Base-by-base conservation (phyloP, 2,797 vertebrate genomes). In the Melanotaenia maccullochi region DNA sequence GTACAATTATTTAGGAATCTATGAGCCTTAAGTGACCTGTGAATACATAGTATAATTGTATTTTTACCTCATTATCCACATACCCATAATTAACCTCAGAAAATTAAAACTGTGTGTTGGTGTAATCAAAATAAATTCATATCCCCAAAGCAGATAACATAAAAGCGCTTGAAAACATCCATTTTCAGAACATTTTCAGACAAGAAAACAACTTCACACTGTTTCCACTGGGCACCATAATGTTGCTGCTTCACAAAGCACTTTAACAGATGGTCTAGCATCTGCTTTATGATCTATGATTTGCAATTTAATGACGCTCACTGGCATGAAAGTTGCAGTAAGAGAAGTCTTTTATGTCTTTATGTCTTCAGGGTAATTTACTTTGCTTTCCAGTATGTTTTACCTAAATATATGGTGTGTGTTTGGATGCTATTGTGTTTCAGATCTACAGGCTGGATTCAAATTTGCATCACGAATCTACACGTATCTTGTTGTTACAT, bases 181-280 rank as follows among this genome's bases (percentile, higher is more conserved):
- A 63, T 83, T 87, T 85, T 86, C 49, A 75, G 55, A 74, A 70
- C 12, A 47, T 87, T 89, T 85, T 83, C 76, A 82, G 86, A 90
- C 73, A 78, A 70, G 65, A 88, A 87, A 88, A 83, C 57, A 74
- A 78, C 61, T 71, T 88, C 79, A 79, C 71, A 71, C 72, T 85
- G 85, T 89, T 89, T 89, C 83, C 88, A 84, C 69, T 78, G 80
- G 85, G 82, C 86, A 87, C 74, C 44, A 76, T 87, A 65, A 64
- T 89, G 84, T 86, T 70, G 75, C 78, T 82, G 85, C 79, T 80
- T 89, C 76, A 86, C 79, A 83, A 91, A 94, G 87, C 85, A 90
- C 85, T 94, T 90, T 84, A 93, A 87, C 94, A 95, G 93, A 94
- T 94, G 92, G 86, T 75, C 82, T 88, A 83, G 85, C 91, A 89